Conservation (phyloP, 2,113 vertebrate species). For the Poicephalus meyeri region DNA sequence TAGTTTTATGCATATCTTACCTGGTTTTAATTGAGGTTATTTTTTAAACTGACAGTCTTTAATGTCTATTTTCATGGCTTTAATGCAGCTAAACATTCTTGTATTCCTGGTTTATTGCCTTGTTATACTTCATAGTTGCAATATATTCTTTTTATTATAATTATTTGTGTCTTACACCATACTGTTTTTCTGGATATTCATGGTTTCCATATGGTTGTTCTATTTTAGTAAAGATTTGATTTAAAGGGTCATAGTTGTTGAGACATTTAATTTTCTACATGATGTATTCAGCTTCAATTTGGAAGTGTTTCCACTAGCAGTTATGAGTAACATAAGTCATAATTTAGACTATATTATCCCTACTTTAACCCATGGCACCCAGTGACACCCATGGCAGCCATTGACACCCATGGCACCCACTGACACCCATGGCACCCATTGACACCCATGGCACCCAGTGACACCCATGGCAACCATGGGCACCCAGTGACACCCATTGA, state of each 20-base stretch:
- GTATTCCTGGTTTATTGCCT: not conserved
- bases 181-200: not conserved
- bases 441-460: too few species aligned
- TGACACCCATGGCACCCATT: too few species aligned
- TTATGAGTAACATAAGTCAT: not conserved
- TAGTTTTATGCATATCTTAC: not conserved
- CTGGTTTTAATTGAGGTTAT: conserved; percentile 16
- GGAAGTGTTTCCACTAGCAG: not conserved
- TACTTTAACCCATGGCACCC: too few species aligned
- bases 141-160: conserved; percentile 14
- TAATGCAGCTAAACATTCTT: conserved; percentile 1
- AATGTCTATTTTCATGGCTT: conserved; percentile 4
- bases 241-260: conserved; percentile 13
- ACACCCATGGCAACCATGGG: too few species aligned
- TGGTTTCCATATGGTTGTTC: not conserved
- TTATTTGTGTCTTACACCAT: not conserved
- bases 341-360: not conserved
- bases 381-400: too few species aligned
- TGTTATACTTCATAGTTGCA: conserved; percentile 4
- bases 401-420: too few species aligned
- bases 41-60: conserved; percentile 24
- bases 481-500: too few species aligned
- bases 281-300: not conserved
- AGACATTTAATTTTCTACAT: not conserved
- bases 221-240: not conserved